Percentiles rank a stretch among this genome's conserved stretches.
Conservation (phyloP, 64 coral and sea anemone species). For the Exaiptasia diaphana region DNA sequence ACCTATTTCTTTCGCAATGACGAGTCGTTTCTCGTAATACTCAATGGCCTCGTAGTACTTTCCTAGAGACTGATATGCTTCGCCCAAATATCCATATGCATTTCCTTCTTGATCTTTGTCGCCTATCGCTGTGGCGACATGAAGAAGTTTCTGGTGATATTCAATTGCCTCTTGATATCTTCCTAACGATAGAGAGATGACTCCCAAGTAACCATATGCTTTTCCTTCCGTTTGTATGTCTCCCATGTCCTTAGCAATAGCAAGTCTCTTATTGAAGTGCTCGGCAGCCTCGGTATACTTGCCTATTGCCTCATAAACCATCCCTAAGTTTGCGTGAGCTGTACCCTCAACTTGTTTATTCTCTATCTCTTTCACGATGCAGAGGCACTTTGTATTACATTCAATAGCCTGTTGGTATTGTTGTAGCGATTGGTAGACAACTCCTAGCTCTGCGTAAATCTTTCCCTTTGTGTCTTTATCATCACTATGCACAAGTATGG, state of each 20-base stretch:
- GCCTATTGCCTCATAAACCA: background rate
- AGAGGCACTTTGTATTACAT: background rate
- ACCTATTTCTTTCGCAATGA: background rate
- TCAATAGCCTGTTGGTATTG: background rate
- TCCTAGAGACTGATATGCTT: background rate
- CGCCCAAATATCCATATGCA: background rate
- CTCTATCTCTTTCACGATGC: background rate
- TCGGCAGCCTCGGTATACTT: background rate
- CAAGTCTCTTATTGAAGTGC: background rate
- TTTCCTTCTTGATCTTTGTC: background rate
- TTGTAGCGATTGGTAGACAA: background rate
- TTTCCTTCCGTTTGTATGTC: background rate
- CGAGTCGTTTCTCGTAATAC: background rate
- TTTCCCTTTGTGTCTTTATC: background rate
- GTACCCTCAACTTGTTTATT: background rate
- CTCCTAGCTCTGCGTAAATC: background rate
- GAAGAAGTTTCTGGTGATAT: background rate
- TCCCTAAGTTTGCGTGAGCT: background rate
- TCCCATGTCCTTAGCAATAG: background rate
- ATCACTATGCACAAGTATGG: background rate
- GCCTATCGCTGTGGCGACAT: background rate
- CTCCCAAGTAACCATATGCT: background rate
- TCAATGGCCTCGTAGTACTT: background rate
- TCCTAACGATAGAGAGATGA: background rate
- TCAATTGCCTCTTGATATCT: background rate